Conservation (phyloP, 2,888 invertebrate species). For the Aquatica leii region DNA sequence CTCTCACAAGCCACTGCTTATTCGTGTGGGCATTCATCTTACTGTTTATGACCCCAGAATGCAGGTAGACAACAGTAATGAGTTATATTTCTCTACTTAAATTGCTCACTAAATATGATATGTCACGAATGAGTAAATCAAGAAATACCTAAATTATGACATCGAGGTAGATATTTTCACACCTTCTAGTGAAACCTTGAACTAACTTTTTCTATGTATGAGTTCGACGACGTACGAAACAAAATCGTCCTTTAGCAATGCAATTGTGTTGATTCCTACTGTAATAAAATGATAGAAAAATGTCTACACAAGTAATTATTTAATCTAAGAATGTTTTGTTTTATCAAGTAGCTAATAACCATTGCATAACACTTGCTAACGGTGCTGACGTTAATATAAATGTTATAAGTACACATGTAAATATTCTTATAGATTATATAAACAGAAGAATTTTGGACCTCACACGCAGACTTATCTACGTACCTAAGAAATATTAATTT, state of each 20-base stretch:
- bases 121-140: conserved; percentile 20
- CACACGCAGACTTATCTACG: background rate
- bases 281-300: background rate
- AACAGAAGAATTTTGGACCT: background rate
- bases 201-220: conserved; percentile 15
- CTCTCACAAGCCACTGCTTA: conserved; percentile 13
- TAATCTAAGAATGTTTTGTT: background rate
- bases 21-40: conserved; percentile 30
- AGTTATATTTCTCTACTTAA: conserved; percentile 26
- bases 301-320: background rate
- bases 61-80: conserved; percentile 33
- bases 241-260: no score
- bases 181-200: conserved; percentile 22
- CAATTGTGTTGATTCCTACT: no score
- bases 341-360: no score
- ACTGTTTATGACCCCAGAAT: conserved; percentile 24
- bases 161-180: conserved; percentile 15
- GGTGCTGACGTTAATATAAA: background rate
- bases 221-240: no score
- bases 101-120: conserved; percentile 21
- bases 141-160: conserved; percentile 19
- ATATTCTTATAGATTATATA: background rate
- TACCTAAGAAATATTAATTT: background rate
- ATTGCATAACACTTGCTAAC: background rate
- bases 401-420: no score